Percentiles rank a stretch among this genome's conserved stretches.
Evolutionary conservation across 2,888 invertebrate species (phyloP).

Genomic region (Poecilobothrus nobilitatus): DNA sequence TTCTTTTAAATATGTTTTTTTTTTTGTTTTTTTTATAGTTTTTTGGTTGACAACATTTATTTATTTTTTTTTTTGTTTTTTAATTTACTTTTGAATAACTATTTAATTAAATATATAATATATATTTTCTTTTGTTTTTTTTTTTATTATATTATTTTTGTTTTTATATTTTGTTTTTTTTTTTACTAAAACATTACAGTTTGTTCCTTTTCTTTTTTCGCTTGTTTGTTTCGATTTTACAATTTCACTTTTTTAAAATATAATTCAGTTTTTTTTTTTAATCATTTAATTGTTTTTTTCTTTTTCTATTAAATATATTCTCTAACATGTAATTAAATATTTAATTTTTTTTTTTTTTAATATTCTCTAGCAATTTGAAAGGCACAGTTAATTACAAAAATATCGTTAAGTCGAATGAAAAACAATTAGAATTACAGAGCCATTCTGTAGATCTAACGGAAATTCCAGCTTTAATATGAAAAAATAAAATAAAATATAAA

Average conservation of each 20-base stretch:
- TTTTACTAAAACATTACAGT: neutral
- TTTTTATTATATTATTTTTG: too few relatives aligned
- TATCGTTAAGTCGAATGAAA: constrained; percentile 20
- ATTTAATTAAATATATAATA: too few relatives aligned
- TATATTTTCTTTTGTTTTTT: neutral
- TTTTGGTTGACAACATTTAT: neutral
- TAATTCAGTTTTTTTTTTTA: neutral
- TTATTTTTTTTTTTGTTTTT: neutral
- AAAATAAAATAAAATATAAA: neutral
- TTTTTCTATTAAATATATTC: neutral
- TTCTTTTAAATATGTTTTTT: neutral
- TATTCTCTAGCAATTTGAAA: constrained; percentile 14
- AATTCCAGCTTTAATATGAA: constrained; percentile 15
- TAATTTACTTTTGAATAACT: neutral
- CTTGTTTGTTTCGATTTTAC: neutral
- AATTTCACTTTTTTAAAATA: neutral
- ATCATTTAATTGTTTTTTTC: neutral
- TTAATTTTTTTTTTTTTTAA: constrained; percentile 8
- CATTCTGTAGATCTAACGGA: constrained; percentile 14
- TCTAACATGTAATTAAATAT: neutral
- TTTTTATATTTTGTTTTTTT: neutral
- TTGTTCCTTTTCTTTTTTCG: neutral
- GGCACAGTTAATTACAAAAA: constrained; percentile 25
- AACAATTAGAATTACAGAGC: constrained; percentile 15
- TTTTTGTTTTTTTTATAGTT: neutral